Percentiles rank a stretch among this genome's conserved stretches.
Conservation (phyloP, 2,797 vertebrate species). For the Mormyrus proboscirostris region DNA sequence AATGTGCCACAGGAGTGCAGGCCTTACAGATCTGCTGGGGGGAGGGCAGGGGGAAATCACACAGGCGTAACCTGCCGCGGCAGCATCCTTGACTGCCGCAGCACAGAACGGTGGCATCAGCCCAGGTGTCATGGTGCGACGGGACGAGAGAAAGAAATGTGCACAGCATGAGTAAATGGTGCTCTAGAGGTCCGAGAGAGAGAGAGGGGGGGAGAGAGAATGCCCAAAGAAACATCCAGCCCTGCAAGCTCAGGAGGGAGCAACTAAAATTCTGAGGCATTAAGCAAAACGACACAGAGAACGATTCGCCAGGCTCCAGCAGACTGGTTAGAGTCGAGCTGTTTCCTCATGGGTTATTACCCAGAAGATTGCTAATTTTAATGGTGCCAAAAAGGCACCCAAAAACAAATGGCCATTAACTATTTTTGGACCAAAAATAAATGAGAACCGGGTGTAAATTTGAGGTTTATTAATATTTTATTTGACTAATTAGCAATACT, state of each 20-base stretch:
- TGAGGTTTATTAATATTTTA: constrained; percentile 9
- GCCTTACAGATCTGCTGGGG: neutral
- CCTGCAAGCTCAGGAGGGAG: neutral
- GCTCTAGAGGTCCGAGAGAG: neutral
- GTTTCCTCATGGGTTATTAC: neutral
- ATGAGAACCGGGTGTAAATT: constrained; percentile 1
- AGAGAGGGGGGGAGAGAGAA: neutral
- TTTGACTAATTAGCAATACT: neutral
- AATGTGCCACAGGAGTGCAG: neutral
- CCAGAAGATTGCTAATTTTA: neutral
- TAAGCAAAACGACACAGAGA: neutral
- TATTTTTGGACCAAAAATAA: neutral
- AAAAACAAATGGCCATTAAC: neutral
- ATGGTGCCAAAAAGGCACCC: neutral
- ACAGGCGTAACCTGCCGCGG: neutral
- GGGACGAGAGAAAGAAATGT: neutral
- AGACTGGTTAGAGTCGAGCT: neutral
- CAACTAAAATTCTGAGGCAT: neutral
- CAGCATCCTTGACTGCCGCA: neutral
- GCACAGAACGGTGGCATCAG: neutral
- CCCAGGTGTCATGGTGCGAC: neutral
- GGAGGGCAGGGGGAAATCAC: neutral
- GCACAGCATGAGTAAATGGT: neutral
- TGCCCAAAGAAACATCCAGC: neutral
- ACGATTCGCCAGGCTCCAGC: neutral